Percentiles rank a stretch among this genome's conserved stretches.
Evolutionary conservation across 1,140 invertebrate genomes (phyloP).

Genomic region (Reticulitermes speratus): DNA sequence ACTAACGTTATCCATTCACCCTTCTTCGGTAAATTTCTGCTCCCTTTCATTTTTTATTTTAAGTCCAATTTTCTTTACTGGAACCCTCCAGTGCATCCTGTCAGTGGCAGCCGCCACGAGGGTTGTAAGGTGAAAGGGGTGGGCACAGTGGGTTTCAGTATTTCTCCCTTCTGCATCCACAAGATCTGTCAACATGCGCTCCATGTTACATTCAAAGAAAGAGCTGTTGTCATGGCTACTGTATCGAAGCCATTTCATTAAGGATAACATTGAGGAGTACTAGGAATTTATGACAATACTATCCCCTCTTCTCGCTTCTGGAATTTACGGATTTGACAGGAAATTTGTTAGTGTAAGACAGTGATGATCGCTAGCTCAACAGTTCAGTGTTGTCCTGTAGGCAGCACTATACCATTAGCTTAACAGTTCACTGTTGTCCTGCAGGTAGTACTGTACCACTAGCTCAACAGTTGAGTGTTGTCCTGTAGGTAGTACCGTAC

Average conservation of each 20-base stretch:
- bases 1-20: neutral
- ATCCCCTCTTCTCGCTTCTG: too few relatives aligned
- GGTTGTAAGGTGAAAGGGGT: constrained; percentile 2
- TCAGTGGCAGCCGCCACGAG: neutral
- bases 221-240: neutral
- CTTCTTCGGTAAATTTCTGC: neutral
- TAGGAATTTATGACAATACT: neutral
- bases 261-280: neutral
- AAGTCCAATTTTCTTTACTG: neutral
- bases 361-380: too few relatives aligned
- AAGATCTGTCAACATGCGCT: neutral
- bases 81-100: neutral
- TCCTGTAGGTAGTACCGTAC: too few relatives aligned
- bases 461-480: too few relatives aligned
- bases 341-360: too few relatives aligned
- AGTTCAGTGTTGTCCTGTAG: too few relatives aligned
- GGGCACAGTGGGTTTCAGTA: neutral
- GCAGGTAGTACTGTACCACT: too few relatives aligned
- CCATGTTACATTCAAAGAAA: neutral
- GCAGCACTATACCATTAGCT: too few relatives aligned
- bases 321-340: too few relatives aligned
- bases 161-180: neutral
- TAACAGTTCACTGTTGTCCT: too few relatives aligned
- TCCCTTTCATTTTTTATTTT: neutral
- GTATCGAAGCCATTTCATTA: neutral